Evolutionary conservation across 2,113 vertebrate species (phyloP).

Genomic region (Chaetodon trifascialis): DNA sequence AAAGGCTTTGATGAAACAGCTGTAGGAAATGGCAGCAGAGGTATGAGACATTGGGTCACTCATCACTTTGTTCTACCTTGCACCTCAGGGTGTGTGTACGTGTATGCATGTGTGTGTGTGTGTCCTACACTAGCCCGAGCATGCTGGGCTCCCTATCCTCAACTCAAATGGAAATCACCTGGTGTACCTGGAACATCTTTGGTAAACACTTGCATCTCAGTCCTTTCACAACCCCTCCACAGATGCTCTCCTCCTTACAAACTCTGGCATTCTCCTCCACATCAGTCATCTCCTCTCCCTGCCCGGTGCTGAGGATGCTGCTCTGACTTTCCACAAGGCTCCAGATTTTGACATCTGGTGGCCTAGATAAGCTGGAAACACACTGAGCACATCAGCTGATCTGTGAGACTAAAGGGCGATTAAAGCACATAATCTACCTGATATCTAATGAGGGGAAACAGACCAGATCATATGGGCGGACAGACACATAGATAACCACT

Average conservation of each 20-base stretch:
- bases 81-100: conserved; percentile 35
- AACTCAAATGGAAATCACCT: conserved; percentile 54
- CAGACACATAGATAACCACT: conserved; percentile 24
- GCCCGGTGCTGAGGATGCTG: conserved; percentile 28
- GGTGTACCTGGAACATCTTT: conserved; percentile 47
- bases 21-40: conserved; percentile 61
- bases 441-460: conserved; percentile 60
- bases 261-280: conserved; percentile 41
- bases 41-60: conserved; percentile 63
- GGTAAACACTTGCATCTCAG: conserved; percentile 23
- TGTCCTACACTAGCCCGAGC: background rate
- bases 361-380: conserved; percentile 77
- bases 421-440: conserved; percentile 76
- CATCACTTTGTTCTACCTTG: conserved; percentile 64
- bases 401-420: conserved; percentile 59
- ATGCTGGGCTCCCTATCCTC: conserved; percentile 14
- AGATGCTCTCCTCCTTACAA: conserved; percentile 24
- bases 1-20: conserved; percentile 73
- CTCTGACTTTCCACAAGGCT: conserved; percentile 44
- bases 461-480: conserved; percentile 44
- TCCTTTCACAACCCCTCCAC: background rate
- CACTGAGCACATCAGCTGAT: conserved; percentile 72
- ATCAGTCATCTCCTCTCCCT: conserved; percentile 55
- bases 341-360: conserved; percentile 76
- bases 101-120: conserved; percentile 7